Evolutionary conservation across 1,140 invertebrate genomes (phyloP).

Genomic region (Agrilus planipennis): DNA sequence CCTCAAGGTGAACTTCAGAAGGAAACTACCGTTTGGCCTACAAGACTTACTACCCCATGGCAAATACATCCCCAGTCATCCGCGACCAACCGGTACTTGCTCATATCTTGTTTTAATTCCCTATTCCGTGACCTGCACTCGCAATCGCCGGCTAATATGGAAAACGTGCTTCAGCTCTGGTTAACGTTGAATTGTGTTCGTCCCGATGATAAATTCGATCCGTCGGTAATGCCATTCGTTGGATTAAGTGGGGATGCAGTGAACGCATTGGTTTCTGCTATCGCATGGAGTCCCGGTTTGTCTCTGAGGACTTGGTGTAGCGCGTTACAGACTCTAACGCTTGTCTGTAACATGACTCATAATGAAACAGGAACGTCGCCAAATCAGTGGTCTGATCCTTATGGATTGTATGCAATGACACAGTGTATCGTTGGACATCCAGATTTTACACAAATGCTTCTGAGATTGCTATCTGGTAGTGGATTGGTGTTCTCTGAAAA

Average conservation of each 20-base stretch:
- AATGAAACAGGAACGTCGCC: not conserved
- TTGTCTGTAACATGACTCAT: conserved; percentile 25
- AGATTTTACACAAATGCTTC: conserved; percentile 59
- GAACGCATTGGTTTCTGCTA: conserved; percentile 53
- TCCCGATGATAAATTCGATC: conserved; percentile 36
- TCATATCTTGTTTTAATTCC: conserved; percentile 56
- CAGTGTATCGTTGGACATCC: conserved; percentile 48
- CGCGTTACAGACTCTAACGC: conserved; percentile 40
- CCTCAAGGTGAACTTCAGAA: conserved; percentile 30
- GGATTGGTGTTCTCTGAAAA: conserved; percentile 42
- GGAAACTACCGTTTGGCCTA: conserved; percentile 34
- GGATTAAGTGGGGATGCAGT: conserved; percentile 58
- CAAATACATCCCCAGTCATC: conserved; percentile 15
- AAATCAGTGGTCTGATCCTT: conserved; percentile 21
- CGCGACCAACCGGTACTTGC: conserved; percentile 40
- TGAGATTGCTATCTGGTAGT: conserved; percentile 57
- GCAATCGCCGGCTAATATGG: conserved; percentile 47
- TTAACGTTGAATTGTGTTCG: conserved; percentile 58
- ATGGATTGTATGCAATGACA: conserved; percentile 21
- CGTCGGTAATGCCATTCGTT: conserved; percentile 56
- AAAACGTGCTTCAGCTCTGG: conserved; percentile 73
- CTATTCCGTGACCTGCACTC: conserved; percentile 50
- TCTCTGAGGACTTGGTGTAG: conserved; percentile 63
- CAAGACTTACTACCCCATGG: conserved; percentile 32
- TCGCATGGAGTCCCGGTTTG: conserved; percentile 51